These are phyloP conservation scores for Carassius gibelio DNA, from an alignment of 2,113 vertebrate species.

Conservation along the genomic window DNA sequence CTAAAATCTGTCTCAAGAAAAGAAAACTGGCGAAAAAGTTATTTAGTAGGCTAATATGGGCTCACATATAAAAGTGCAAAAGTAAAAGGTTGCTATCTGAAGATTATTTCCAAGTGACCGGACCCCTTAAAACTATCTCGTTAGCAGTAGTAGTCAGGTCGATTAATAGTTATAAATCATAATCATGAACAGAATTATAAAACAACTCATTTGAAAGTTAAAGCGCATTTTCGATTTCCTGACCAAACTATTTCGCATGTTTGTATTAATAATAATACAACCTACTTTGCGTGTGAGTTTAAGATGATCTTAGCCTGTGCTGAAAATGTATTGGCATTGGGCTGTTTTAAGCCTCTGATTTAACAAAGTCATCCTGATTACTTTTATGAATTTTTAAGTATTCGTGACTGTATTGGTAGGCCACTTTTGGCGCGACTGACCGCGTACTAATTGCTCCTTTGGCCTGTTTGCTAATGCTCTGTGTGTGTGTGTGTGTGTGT, in stretches of 20 bases:
- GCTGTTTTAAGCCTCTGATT: background rate
- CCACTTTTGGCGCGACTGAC: conserved; percentile 12
- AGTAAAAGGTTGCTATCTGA: background rate
- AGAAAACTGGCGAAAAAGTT: background rate
- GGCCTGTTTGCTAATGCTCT: background rate
- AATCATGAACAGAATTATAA: background rate
- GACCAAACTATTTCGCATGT: background rate
- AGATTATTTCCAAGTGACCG: background rate
- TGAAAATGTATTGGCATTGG: background rate
- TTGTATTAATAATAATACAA: background rate
- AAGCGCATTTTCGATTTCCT: background rate
- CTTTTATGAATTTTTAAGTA: background rate
- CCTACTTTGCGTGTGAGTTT: background rate
- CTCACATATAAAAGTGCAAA: background rate
- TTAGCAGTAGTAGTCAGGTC: background rate
- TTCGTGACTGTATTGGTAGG: background rate
- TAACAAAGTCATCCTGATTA: too few species aligned
- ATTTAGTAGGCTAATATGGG: background rate
- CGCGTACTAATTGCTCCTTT: too few species aligned
- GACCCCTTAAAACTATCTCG: background rate
- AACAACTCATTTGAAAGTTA: background rate
- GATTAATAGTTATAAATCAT: background rate
- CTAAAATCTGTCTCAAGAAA: background rate
- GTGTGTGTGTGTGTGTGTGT: too few species aligned
- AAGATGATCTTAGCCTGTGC: background rate